Evolutionary conservation across 2,888 invertebrate genomes (phyloP).

Genomic region (Hirtodrosophila cameraria): DNA sequence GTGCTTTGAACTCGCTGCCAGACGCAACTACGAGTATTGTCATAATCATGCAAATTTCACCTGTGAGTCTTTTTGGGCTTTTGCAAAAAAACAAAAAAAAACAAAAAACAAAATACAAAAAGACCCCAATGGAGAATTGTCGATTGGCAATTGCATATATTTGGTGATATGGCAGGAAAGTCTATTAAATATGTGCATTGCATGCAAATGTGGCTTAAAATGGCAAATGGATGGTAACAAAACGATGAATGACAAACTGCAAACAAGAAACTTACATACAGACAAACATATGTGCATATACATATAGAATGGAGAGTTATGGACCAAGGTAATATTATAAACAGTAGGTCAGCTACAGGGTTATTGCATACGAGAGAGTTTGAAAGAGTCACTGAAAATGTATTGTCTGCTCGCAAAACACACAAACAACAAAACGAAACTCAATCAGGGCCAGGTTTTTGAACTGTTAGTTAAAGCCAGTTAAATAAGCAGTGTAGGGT

Average conservation of each 20-base stretch:
- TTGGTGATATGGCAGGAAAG: constrained; percentile 71
- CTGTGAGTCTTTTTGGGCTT: constrained; percentile 55
- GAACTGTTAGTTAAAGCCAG: neutral
- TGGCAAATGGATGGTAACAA: constrained; percentile 12
- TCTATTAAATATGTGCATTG: constrained; percentile 78
- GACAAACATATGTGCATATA: no score
- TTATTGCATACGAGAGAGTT: no score
- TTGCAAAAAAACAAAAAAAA: no score
- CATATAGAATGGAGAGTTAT: constrained; percentile 50
- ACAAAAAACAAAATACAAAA: no score
- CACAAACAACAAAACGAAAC: no score
- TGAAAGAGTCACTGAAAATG: no score
- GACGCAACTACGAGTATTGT: constrained; percentile 56
- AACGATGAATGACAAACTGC: constrained; percentile 34
- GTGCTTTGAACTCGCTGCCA: constrained; percentile 51
- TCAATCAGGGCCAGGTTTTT: neutral
- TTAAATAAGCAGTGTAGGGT: constrained; percentile 54
- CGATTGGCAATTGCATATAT: constrained; percentile 63
- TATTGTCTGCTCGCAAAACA: no score
- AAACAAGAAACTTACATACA: no score
- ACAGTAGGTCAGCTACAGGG: constrained; percentile 24
- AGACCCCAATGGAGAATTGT: no score
- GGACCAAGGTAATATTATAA: constrained; percentile 49
- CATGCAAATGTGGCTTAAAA: constrained; percentile 60
- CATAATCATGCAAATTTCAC: constrained; percentile 78